phyloP scores from a whole-genome alignment of 2,888 invertebrate genomes.

The Lingula anatina region DNA sequence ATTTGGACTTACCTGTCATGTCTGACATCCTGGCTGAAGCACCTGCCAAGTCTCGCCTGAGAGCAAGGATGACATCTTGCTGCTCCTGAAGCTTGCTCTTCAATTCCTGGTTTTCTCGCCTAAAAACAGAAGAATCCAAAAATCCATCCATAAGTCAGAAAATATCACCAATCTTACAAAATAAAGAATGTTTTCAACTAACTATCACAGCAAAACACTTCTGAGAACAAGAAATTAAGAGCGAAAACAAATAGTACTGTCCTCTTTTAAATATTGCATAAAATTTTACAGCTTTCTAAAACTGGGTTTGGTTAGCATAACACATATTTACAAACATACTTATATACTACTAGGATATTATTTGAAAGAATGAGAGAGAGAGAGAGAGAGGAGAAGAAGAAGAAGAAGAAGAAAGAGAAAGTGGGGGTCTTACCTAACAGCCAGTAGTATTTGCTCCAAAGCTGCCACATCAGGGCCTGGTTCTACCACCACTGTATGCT shows the following conservation, averaged over 20 bases:
- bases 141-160: no score
- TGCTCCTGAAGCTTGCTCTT: slow-evolving; percentile 43
- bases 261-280: no score
- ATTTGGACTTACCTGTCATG: slow-evolving; percentile 38
- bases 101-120: slow-evolving; percentile 42
- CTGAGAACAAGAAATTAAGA: no score
- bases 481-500: neutral
- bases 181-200: no score
- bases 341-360: no score
- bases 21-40: slow-evolving; percentile 48
- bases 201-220: no score
- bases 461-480: neutral
- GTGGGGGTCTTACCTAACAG: neutral
- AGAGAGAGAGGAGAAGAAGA: neutral
- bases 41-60: slow-evolving; percentile 46
- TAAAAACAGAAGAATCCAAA: slow-evolving; percentile 16
- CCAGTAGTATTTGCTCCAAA: neutral
- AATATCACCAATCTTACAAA: no score
- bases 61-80: slow-evolving; percentile 42
- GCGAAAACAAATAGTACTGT: no score
- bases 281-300: no score
- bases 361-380: neutral
- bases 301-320: no score
- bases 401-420: neutral
- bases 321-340: no score